Base-by-base conservation (phyloP, 2,888 invertebrate species). In the Nomada hirtipes region DNA sequence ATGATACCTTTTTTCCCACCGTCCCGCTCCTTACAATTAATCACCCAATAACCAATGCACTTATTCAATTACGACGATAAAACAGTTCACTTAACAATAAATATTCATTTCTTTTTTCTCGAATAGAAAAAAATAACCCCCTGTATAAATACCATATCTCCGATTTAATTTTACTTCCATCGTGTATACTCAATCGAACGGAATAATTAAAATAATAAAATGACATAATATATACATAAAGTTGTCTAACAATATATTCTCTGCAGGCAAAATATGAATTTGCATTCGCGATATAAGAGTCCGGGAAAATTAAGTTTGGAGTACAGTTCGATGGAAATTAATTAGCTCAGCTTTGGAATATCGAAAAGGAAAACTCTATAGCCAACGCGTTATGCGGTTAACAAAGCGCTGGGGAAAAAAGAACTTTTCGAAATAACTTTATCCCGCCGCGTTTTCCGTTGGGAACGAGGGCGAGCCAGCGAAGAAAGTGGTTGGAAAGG, bases 341-440 rank as follows among this genome's bases (percentile, higher is more conserved):
- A 53, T 10, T 20, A 13, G 20, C 13, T 20, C 20, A 23, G 36
- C 23, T 23, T 20, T 18, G 20, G 20, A 42, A 10, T 3, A 26
- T 13, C 13, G 9, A 53, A 13, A 57, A 23, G 23, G 3, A 2
- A 2, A 23, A 57, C 26, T 23, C 23, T 4, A 23, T 13, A 20
- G 15, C 13, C 44, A 29, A 44, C 26, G 59, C 23, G 23, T 23
- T 20, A 57, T 20, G n/a, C 4, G 29, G 26, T 47, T 13, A 15
- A n/a, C 4, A 15, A 29, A n/a, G 55, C 18, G 18, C 11, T n/a
- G 59, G 53, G 60, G 42, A n/a, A 55, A n/a, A 57, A 26, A n/a
- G 65, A 73, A 73, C 26, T 64, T 69, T 69, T 53, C 13, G 26
- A 79, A 79, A 64, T 57, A 69, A 74, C 69, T 63, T 79, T 74